Conservation (phyloP, 2,113 vertebrate species). For the Vicugna pacos region DNA sequence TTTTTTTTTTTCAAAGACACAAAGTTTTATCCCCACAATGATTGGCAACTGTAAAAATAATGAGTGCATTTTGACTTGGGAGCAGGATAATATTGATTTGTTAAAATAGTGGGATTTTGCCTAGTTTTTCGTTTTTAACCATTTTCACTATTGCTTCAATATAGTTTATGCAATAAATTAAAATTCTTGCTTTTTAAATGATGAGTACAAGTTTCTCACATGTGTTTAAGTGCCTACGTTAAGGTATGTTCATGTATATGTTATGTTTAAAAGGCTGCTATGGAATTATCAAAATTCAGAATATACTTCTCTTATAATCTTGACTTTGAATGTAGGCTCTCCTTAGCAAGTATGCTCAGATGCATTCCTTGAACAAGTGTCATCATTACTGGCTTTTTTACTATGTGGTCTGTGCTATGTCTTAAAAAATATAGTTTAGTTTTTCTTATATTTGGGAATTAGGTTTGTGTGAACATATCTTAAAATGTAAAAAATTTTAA, state of each 20-base stretch:
- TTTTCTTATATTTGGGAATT: conserved; percentile 45
- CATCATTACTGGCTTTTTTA: background rate
- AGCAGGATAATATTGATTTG: background rate
- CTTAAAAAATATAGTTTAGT: conserved; percentile 29
- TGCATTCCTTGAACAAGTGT: conserved; percentile 20
- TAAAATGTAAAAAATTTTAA: conserved; percentile 51
- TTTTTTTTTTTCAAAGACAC: background rate
- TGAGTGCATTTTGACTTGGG: background rate
- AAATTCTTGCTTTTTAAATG: background rate
- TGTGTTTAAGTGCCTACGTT: background rate
- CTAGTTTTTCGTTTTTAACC: background rate
- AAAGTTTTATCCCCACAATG: background rate
- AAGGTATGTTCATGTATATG: background rate
- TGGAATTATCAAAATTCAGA: background rate
- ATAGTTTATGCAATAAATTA: background rate
- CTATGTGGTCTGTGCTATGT: background rate
- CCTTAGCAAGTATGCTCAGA: background rate
- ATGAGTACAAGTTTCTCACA: background rate
- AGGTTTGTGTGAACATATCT: background rate
- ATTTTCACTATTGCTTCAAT: background rate
- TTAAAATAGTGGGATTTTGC: background rate
- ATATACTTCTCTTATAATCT: background rate
- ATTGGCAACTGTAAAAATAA: conserved; percentile 14
- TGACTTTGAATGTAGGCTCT: background rate
- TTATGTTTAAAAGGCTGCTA: background rate